These are phyloP conservation scores for Protobothrops flavoviridis DNA, from an alignment of 2,113 vertebrate species.

Conservation along the genomic window DNA sequence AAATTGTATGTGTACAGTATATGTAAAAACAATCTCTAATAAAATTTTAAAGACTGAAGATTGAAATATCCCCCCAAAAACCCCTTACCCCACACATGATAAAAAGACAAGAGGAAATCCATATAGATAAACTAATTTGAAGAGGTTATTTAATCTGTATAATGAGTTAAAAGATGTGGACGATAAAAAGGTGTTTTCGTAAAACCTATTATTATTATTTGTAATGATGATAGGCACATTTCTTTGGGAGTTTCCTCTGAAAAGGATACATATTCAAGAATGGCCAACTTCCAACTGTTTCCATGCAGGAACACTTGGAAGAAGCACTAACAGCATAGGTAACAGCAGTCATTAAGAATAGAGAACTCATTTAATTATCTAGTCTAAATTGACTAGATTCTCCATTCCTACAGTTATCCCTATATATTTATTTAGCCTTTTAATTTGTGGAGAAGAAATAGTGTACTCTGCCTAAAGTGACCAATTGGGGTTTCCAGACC, in stretches of 20 bases:
- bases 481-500: background rate
- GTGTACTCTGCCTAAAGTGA: background rate
- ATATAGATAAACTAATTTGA: background rate
- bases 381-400: background rate
- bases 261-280: background rate
- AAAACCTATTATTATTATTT: background rate
- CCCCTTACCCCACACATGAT: background rate
- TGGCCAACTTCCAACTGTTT: background rate
- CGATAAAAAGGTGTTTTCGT: background rate
- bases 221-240: background rate
- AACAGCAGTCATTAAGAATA: background rate
- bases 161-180: background rate
- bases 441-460: background rate
- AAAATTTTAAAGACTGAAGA: background rate
- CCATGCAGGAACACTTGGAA: background rate
- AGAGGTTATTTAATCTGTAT: background rate
- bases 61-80: background rate
- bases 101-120: background rate
- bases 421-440: background rate
- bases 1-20: background rate
- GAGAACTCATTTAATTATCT: background rate
- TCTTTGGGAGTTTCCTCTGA: background rate
- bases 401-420: background rate
- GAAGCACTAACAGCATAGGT: background rate
- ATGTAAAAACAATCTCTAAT: background rate